A percentile compares a stretch with the other conserved stretches of the same genome.
Conservation (phyloP, 1,140 invertebrate species). For the Wiebesia pumilae region DNA sequence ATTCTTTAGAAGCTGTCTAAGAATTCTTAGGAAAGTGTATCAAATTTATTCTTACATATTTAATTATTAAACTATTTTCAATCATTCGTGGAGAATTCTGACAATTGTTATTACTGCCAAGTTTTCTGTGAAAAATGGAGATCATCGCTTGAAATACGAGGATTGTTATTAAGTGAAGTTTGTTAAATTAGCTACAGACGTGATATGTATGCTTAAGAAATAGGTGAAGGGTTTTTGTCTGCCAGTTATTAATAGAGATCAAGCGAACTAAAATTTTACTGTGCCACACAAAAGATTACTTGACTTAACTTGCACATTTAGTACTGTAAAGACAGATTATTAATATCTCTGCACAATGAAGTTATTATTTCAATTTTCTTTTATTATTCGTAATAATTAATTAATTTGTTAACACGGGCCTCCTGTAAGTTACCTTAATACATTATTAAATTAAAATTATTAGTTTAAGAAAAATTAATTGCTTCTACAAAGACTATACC, state of each 20-base stretch:
- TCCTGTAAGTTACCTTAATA: constrained; percentile 56
- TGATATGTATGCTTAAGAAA: constrained; percentile 46
- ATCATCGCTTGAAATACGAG: constrained; percentile 36
- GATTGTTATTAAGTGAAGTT: constrained; percentile 47
- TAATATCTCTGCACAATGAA: background rate
- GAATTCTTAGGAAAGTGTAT: constrained; percentile 23
- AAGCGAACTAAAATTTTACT: constrained; percentile 22
- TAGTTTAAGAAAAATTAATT: constrained; percentile 20
- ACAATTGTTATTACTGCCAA: constrained; percentile 54
- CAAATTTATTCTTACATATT: constrained; percentile 36
- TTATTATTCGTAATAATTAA: background rate
- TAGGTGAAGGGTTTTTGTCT: constrained; percentile 44
- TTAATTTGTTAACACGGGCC: constrained; percentile 8
- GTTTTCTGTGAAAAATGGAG: constrained; percentile 53
- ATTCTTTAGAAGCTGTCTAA: background rate
- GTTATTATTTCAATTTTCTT: constrained; percentile 11
- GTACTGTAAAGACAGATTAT: constrained; percentile 14
- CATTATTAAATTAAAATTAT: background rate
- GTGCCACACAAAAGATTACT: constrained; percentile 20
- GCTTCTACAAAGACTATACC: constrained; percentile 30
- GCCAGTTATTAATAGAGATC: constrained; percentile 17
- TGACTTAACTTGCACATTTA: constrained; percentile 6
- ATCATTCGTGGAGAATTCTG: constrained; percentile 52
- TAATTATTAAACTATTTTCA: constrained; percentile 45
- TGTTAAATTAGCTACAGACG: constrained; percentile 40